Percentiles rank a stretch among this genome's conserved stretches.
Evolutionary conservation across 64 coral and sea anemone species (phyloP).

Genomic region (Pachyseris speciosa): DNA sequence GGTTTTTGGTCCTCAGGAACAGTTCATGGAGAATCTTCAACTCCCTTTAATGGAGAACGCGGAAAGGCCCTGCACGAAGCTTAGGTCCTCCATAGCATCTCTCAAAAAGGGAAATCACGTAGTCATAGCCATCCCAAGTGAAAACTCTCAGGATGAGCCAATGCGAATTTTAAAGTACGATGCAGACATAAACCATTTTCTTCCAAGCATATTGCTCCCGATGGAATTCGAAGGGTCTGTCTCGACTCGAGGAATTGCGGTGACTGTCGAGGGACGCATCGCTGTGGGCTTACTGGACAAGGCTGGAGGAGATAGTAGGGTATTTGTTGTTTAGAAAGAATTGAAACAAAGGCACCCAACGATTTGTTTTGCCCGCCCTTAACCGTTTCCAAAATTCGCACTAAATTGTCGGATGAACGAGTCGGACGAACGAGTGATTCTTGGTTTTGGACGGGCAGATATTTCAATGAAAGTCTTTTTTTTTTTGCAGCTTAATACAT

Average conservation of each 20-base stretch:
- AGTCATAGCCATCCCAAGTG: background rate
- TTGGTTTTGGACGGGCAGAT: no score
- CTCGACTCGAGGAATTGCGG: conserved; percentile 3
- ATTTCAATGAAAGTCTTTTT: no score
- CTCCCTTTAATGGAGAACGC: background rate
- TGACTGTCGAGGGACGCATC: background rate
- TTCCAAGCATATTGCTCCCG: background rate
- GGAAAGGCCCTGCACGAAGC: background rate
- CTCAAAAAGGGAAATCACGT: background rate
- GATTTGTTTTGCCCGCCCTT: no score
- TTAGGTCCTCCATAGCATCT: background rate
- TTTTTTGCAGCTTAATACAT: no score
- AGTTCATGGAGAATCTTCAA: background rate
- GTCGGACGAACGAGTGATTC: no score
- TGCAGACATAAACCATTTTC: no score
- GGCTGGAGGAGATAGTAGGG: background rate
- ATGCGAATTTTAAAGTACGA: background rate
- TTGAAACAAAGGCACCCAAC: no score
- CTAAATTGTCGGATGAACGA: no score
- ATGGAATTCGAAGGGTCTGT: background rate
- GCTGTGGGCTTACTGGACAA: background rate
- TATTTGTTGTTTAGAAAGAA: background rate
- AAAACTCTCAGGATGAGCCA: background rate
- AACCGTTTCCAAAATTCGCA: no score
- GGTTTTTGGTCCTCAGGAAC: background rate